Evolutionary conservation across 2,113 vertebrate genomes (phyloP).

Genomic region (Macquaria ambigua): DNA sequence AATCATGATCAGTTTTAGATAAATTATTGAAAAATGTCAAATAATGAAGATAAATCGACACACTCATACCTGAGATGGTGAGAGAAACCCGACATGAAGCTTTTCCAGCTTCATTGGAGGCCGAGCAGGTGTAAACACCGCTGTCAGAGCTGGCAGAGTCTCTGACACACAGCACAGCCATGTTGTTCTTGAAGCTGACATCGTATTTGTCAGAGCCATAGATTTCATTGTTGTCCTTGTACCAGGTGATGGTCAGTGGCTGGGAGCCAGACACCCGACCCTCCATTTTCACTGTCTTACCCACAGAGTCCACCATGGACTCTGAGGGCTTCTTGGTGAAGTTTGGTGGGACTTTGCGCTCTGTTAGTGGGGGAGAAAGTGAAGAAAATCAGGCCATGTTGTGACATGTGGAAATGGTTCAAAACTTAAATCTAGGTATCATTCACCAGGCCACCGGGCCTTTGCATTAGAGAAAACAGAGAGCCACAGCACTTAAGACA

Average conservation of each 20-base stretch:
- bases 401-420: not conserved
- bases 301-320: conserved; percentile 89
- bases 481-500: not conserved
- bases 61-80: conserved; percentile 88
- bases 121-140: conserved; percentile 90
- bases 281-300: conserved; percentile 91
- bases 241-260: conserved; percentile 91
- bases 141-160: conserved; percentile 81
- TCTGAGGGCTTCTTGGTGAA: conserved; percentile 94
- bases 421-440: not conserved
- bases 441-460: conserved; percentile 47
- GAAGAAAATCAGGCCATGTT: conserved; percentile 30
- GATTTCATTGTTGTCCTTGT: conserved; percentile 90
- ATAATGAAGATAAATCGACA: not conserved
- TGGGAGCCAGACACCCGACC: conserved; percentile 91
- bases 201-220: conserved; percentile 86
- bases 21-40: not conserved
- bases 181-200: conserved; percentile 90
- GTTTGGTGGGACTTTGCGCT: conserved; percentile 90
- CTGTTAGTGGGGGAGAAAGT: conserved; percentile 80
- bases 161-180: conserved; percentile 86
- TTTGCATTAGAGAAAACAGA: not conserved
- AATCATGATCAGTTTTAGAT: not conserved
- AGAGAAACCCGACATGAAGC: conserved; percentile 89
- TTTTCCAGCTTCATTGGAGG: conserved; percentile 91